A percentile compares a stretch with the other conserved stretches of the same genome.
phyloP scores from a whole-genome alignment of 1,140 invertebrate genomes.

The Panulirus ornatus region DNA sequence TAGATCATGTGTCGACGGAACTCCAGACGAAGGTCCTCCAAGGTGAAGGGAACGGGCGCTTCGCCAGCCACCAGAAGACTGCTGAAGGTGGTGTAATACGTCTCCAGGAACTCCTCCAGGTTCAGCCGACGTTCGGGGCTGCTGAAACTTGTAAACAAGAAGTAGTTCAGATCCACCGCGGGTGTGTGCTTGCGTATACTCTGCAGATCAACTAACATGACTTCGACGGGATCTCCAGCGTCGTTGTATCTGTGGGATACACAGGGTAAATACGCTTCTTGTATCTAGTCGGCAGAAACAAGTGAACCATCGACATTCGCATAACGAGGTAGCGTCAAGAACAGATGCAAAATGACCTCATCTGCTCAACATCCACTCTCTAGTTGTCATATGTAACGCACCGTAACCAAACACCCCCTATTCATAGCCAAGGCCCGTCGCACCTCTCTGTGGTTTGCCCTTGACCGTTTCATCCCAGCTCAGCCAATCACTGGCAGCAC shows the following conservation, averaged over 20 bases:
- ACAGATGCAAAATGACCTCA: too few species aligned
- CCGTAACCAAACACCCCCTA: too few species aligned
- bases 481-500: too few species aligned
- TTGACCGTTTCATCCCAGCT: too few species aligned
- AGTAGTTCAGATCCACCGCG: slow-evolving; percentile 51
- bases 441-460: too few species aligned
- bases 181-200: background rate
- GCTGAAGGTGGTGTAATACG: slow-evolving; percentile 49
- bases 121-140: slow-evolving; percentile 26
- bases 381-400: too few species aligned
- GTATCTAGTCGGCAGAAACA: too few species aligned
- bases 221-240: slow-evolving; percentile 19
- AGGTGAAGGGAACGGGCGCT: slow-evolving; percentile 17
- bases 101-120: slow-evolving; percentile 15
- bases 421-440: too few species aligned
- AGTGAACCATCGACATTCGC: too few species aligned
- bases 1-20: background rate
- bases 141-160: slow-evolving; percentile 56
- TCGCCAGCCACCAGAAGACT: background rate
- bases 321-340: too few species aligned
- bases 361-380: too few species aligned
- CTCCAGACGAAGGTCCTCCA: slow-evolving; percentile 32
- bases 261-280: too few species aligned
- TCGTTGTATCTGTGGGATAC: slow-evolving; percentile 40
- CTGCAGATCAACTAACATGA: slow-evolving; percentile 62